Percentiles rank a stretch among this genome's conserved stretches.
Conservation (phyloP, 2,888 invertebrate genomes). For the Caenorhabditis uteleia region DNA sequence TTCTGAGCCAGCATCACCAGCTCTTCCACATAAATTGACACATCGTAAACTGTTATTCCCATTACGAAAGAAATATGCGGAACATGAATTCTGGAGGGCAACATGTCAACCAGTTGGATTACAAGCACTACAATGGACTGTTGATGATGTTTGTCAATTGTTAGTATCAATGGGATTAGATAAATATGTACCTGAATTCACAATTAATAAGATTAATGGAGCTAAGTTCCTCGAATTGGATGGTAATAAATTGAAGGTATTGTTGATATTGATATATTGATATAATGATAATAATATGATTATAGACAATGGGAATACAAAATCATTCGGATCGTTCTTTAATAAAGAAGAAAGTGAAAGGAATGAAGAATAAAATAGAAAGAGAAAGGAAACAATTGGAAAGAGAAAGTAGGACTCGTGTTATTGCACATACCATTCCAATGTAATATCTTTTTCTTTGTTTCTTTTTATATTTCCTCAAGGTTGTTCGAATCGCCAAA, state of each 20-base stretch:
- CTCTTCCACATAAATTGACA: slow-evolving; percentile 64
- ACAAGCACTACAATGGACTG: slow-evolving; percentile 68
- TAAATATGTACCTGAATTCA: slow-evolving; percentile 85
- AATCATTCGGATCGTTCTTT: slow-evolving; percentile 73
- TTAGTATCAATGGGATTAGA: slow-evolving; percentile 77
- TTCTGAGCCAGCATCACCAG: slow-evolving; percentile 66
- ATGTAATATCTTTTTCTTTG: slow-evolving; percentile 21
- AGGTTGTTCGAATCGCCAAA: slow-evolving; percentile 33
- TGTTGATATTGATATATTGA: background rate
- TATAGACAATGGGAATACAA: slow-evolving; percentile 72
- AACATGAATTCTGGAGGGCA: slow-evolving; percentile 68
- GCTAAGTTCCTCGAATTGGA: slow-evolving; percentile 84
- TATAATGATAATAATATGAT: slow-evolving; percentile 5
- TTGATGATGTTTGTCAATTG: slow-evolving; percentile 66
- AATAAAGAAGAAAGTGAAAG: slow-evolving; percentile 74
- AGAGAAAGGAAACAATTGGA: slow-evolving; percentile 78
- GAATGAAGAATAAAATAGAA: slow-evolving; percentile 72
- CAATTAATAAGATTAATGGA: slow-evolving; percentile 87
- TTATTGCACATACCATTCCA: slow-evolving; percentile 46
- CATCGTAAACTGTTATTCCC: slow-evolving; percentile 65
- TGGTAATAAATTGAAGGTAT: slow-evolving; percentile 86
- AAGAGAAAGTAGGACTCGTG: slow-evolving; percentile 78
- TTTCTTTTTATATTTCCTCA: slow-evolving; percentile 11
- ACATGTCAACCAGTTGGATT: slow-evolving; percentile 53
- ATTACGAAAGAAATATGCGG: slow-evolving; percentile 58